A percentile compares a stretch with the other conserved stretches of the same genome.
Conservation (phyloP, 1,140 invertebrate species). For the Lysiphlebus fabarum region DNA sequence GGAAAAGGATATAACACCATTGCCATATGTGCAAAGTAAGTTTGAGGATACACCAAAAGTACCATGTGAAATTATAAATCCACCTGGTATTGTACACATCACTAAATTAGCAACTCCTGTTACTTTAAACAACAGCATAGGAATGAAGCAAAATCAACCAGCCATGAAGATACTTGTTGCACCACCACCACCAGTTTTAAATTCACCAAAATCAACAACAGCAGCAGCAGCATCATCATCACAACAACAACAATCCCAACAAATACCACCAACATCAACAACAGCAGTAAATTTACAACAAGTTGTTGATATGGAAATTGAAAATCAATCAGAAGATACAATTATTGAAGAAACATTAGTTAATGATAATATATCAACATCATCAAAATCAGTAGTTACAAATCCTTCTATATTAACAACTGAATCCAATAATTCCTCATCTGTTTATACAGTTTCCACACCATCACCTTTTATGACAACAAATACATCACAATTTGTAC, state of each 20-base stretch:
- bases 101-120: conserved; percentile 55
- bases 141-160: conserved; percentile 20
- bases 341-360: conserved; percentile 45
- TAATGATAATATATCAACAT: conserved; percentile 24
- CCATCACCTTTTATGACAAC: conserved; percentile 42
- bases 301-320: conserved; percentile 55
- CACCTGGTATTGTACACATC: conserved; percentile 58
- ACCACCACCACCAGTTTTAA: conserved; percentile 44
- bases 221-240: conserved; percentile 8
- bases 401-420: conserved; percentile 20
- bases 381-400: conserved; percentile 28
- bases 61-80: conserved; percentile 52
- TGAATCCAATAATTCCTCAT: conserved; percentile 11
- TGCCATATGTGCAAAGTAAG: conserved; percentile 51
- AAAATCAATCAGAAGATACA: conserved; percentile 49
- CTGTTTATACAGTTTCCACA: conserved; percentile 30
- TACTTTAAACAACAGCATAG: conserved; percentile 30
- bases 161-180: conserved; percentile 49
- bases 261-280: conserved; percentile 20
- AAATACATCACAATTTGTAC: conserved; percentile 26
- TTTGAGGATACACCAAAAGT: conserved; percentile 51
- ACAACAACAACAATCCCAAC: too few species aligned
- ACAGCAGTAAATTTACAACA: conserved; percentile 26
- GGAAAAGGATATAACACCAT: conserved; percentile 47
- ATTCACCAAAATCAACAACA: conserved; percentile 32